phyloP scores from a whole-genome alignment of 2,888 invertebrate species.

The Ariolimax columbianus region DNA sequence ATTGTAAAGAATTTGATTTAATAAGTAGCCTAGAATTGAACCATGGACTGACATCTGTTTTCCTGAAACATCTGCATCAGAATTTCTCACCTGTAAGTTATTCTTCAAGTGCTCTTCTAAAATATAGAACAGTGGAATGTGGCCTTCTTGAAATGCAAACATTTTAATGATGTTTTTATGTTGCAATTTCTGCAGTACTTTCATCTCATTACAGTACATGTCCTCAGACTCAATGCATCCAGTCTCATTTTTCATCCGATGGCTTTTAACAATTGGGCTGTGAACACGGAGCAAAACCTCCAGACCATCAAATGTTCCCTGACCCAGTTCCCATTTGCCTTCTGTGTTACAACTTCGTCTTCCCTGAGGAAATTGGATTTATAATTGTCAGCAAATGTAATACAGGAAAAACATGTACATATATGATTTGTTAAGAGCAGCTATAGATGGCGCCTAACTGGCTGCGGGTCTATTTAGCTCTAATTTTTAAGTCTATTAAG shows the following conservation, averaged over 20 bases:
- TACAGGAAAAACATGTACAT: too few relatives aligned
- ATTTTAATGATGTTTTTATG: constrained; percentile 48
- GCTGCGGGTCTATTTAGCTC: too few relatives aligned
- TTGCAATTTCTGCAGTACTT: constrained; percentile 41
- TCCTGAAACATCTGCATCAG: too few relatives aligned
- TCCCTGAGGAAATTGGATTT: background rate
- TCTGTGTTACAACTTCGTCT: background rate
- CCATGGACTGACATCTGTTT: too few relatives aligned
- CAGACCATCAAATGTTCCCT: constrained; percentile 12
- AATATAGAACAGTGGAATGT: constrained; percentile 53
- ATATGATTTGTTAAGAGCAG: too few relatives aligned
- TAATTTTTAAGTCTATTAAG: too few relatives aligned
- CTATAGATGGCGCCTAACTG: too few relatives aligned
- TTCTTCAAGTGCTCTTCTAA: constrained; percentile 49
- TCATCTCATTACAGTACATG: constrained; percentile 47
- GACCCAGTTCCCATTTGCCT: background rate
- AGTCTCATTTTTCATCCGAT: constrained; percentile 21
- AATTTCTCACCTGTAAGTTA: constrained; percentile 36
- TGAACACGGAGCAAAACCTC: constrained; percentile 34
- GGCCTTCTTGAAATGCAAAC: constrained; percentile 42
- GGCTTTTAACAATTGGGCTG: constrained; percentile 19
- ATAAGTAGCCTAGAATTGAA: too few relatives aligned
- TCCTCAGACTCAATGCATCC: constrained; percentile 4
- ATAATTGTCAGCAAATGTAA: too few relatives aligned
- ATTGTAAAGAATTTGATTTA: too few relatives aligned